A percentile compares a stretch with the other conserved stretches of the same genome.
Conservation (phyloP, 2,113 vertebrate species). For the Corythaeola cristata region DNA sequence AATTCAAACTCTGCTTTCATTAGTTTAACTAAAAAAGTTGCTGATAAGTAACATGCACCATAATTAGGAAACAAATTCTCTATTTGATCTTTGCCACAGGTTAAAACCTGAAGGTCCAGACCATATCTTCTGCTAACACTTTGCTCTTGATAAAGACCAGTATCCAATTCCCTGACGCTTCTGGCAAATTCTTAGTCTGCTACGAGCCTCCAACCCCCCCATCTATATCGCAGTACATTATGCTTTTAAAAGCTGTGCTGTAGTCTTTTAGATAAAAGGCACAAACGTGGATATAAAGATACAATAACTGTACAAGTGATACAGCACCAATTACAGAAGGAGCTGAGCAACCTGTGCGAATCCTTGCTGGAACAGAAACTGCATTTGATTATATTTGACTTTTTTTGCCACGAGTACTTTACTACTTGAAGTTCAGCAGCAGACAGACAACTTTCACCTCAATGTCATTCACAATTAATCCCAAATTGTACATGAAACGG, state of each 20-base stretch:
- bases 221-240: fast-evolving
- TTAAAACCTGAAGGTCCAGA: background rate
- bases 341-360: background rate
- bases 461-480: conserved; percentile 26
- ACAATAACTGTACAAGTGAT: background rate
- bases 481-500: conserved; percentile 12
- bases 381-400: background rate
- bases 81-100: background rate
- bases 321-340: fast-evolving
- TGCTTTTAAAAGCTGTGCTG: background rate
- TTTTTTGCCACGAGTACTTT: background rate
- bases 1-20: background rate
- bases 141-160: background rate
- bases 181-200: background rate
- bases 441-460: conserved; percentile 26
- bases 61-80: background rate
- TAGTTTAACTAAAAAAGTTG: background rate
- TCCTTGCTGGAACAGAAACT: background rate
- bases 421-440: background rate
- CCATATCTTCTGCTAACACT: background rate
- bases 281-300: background rate
- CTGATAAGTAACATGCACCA: background rate
- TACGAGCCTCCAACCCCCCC: background rate
- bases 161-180: background rate
- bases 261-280: background rate